Conservation (phyloP, 2,888 invertebrate species). For the Encarsia formosa region DNA sequence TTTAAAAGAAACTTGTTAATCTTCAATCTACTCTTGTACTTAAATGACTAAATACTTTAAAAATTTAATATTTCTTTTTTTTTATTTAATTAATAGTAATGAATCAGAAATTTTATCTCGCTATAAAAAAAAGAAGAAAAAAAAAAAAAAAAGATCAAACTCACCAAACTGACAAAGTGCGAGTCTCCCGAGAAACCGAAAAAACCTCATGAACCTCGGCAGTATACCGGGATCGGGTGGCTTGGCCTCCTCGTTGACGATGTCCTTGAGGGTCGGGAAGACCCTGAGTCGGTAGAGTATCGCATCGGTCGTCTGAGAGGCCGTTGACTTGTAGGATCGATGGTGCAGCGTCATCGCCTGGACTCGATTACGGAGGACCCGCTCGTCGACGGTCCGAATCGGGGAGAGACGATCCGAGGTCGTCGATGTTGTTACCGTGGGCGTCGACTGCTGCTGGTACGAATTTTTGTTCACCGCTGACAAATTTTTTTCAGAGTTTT, state of each 20-base stretch:
- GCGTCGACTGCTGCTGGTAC: too few species aligned
- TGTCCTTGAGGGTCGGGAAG: slow-evolving; percentile 52
- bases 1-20: too few species aligned
- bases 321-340: slow-evolving; percentile 32
- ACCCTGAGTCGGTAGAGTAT: slow-evolving; percentile 58
- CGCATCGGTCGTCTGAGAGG: slow-evolving; percentile 52
- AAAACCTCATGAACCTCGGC: slow-evolving; percentile 36
- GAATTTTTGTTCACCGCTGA: too few species aligned
- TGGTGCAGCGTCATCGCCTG: not conserved
- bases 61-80: too few species aligned
- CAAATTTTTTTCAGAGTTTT: too few species aligned
- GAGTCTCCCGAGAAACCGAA: slow-evolving; percentile 43
- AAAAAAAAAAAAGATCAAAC: too few species aligned
- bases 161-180: slow-evolving; percentile 46
- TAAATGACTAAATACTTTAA: too few species aligned
- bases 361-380: not conserved
- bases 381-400: not conserved
- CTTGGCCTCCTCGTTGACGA: slow-evolving; percentile 36
- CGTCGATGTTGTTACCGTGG: too few species aligned
- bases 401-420: not conserved
- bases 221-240: slow-evolving; percentile 30
- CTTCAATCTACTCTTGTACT: too few species aligned
- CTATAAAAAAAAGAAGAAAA: too few species aligned
- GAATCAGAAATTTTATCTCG: too few species aligned
- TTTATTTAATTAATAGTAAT: too few species aligned